These are phyloP conservation scores for Nephotettix cincticeps DNA, from an alignment of 1,140 invertebrate genomes.

Conservation along the genomic window DNA sequence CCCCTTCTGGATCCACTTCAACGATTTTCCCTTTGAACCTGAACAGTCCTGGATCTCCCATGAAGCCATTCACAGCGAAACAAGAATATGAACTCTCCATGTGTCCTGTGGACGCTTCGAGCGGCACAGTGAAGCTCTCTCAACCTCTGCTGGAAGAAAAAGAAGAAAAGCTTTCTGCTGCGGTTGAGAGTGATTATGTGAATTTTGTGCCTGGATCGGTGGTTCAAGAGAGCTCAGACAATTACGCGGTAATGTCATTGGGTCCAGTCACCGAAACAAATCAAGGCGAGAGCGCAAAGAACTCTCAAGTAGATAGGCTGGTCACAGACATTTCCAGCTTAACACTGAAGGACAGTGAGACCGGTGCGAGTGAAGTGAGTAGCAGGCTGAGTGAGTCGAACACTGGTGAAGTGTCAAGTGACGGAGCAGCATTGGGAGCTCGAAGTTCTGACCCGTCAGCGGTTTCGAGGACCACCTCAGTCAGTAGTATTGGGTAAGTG, in stretches of 20 bases:
- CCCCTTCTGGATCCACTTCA: slow-evolving; percentile 53
- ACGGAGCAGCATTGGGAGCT: neutral
- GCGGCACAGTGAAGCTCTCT: slow-evolving; percentile 41
- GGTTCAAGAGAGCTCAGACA: neutral
- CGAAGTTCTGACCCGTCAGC: neutral
- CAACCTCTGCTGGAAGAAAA: neutral
- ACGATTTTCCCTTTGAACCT: slow-evolving; percentile 61
- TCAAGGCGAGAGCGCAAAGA: neutral
- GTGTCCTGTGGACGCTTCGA: slow-evolving; percentile 43
- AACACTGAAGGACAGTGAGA: neutral
- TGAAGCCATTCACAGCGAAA: slow-evolving; percentile 46
- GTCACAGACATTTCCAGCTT: neutral
- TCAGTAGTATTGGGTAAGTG: slow-evolving; percentile 23
- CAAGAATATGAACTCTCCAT: slow-evolving; percentile 36
- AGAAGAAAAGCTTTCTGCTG: neutral
- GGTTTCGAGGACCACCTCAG: slow-evolving; percentile 17
- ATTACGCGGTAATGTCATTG: slow-evolving; percentile 25
- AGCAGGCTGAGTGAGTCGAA: slow-evolving; percentile 10
- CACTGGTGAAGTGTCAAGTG: slow-evolving; percentile 3
- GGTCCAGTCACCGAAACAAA: neutral
- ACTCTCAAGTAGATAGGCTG: neutral
- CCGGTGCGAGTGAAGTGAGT: neutral
- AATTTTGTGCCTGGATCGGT: slow-evolving; percentile 8
- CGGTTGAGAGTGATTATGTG: slow-evolving; percentile 22
- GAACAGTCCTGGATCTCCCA: slow-evolving; percentile 58